A percentile compares a stretch with the other conserved stretches of the same genome.
Evolutionary conservation across 2,113 vertebrate genomes (phyloP).

Genomic region (Pimephales promelas): DNA sequence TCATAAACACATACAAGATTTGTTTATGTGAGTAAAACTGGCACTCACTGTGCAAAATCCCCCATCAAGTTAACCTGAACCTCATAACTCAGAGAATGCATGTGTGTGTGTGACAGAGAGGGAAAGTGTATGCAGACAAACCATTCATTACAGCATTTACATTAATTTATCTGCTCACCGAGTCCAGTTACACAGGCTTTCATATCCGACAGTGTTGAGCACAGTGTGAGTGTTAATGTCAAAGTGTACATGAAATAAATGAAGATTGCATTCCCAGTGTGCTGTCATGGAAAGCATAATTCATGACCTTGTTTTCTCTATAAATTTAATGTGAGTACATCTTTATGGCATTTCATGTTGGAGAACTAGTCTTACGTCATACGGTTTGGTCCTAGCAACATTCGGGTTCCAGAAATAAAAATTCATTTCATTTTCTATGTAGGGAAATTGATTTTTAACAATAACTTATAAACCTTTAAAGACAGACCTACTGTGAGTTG

Average conservation of each 20-base stretch:
- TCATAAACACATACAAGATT: constrained; percentile 21
- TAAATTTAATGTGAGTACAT: constrained; percentile 44
- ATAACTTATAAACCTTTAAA: too few relatives aligned
- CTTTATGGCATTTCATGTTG: not conserved
- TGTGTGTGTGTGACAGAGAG: constrained; percentile 57
- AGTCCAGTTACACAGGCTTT: constrained; percentile 8
- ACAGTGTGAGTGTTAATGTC: not conserved
- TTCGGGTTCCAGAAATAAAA: too few relatives aligned
- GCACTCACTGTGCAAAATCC: constrained; percentile 31
- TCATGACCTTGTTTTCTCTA: constrained; percentile 2
- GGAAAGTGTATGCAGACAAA: constrained; percentile 49
- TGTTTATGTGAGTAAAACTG: constrained; percentile 35
- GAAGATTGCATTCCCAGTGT: constrained; percentile 5
- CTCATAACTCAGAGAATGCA: constrained; percentile 20
- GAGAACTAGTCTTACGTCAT: not conserved
- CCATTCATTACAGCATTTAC: constrained; percentile 48
- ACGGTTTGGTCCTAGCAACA: not conserved
- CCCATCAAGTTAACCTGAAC: constrained; percentile 26
- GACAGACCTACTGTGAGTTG: too few relatives aligned
- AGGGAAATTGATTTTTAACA: too few relatives aligned
- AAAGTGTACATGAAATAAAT: constrained; percentile 54
- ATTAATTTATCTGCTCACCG: constrained; percentile 49
- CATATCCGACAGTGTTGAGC: constrained; percentile 6
- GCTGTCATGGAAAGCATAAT: constrained; percentile 27
- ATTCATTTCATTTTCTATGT: too few relatives aligned